phyloP scores from a whole-genome alignment of 2,113 vertebrate genomes.

The Rallus limicola region DNA sequence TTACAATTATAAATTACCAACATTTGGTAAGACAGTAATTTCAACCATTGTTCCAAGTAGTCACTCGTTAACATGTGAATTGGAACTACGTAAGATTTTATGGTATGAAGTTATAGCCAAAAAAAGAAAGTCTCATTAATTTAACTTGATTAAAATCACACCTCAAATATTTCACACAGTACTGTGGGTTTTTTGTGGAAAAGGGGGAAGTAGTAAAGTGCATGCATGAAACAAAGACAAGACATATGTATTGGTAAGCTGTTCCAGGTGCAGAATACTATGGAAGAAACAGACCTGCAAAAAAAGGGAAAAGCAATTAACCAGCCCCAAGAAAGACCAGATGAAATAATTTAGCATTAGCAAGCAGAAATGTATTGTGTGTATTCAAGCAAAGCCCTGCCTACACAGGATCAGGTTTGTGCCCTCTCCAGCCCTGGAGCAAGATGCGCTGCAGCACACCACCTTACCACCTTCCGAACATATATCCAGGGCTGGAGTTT shows the following conservation, averaged over 20 bases:
- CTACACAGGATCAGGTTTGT: neutral
- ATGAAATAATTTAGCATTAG: neutral
- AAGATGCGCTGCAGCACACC: neutral
- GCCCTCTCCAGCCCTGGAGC: neutral
- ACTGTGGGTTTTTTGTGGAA: neutral
- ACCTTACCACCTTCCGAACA: neutral
- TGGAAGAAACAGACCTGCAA: neutral
- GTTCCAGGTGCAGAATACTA: neutral
- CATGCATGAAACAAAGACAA: neutral
- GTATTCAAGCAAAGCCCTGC: neutral
- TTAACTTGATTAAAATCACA: neutral
- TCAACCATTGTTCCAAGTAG: neutral
- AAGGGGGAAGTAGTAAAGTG: neutral
- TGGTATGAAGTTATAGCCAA: neutral
- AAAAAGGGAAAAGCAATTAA: neutral
- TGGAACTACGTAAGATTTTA: neutral
- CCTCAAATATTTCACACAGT: neutral
- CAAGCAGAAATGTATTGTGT: fast-evolving
- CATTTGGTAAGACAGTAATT: neutral
- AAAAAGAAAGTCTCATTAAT: neutral
- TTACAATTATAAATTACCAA: neutral
- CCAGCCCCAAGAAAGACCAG: neutral
- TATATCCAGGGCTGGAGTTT: fast-evolving
- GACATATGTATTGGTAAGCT: neutral
- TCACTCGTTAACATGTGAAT: neutral